A percentile compares a stretch with the other conserved stretches of the same genome.
These are phyloP conservation scores for Anoplophora glabripennis DNA, from an alignment of 1,140 invertebrate species.

Conservation along the genomic window DNA sequence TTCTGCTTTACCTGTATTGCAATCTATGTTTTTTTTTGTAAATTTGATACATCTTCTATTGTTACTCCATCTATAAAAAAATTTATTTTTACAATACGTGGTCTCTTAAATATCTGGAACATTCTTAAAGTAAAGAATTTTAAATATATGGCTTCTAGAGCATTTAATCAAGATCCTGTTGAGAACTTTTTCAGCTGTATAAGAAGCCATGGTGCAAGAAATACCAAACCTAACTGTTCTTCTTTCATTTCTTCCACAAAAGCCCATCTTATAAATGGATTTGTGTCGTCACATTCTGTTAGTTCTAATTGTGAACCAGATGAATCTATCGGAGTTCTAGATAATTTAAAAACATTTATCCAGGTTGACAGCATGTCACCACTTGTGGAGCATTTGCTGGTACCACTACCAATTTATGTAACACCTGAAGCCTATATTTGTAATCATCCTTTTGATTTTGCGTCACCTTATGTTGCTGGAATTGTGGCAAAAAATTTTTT, in stretches of 20 bases:
- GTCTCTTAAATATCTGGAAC: neutral
- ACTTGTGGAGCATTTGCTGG: no score
- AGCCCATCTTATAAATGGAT: constrained; percentile 17
- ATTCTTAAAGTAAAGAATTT: constrained; percentile 3
- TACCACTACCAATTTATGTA: neutral
- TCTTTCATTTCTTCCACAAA: constrained; percentile 4
- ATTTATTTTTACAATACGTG: no score
- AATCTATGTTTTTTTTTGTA: constrained; percentile 11
- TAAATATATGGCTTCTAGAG: constrained; percentile 13
- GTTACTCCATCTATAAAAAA: no score
- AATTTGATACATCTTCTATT: neutral
- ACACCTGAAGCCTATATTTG: neutral
- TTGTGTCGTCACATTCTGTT: constrained; percentile 11
- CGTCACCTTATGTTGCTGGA: constrained; percentile 6
- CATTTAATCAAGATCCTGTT: constrained; percentile 23
- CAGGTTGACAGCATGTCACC: neutral
- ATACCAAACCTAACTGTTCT: no score
- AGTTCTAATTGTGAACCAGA: constrained; percentile 21
- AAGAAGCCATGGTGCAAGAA: no score
- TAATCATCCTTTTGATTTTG: constrained; percentile 1
- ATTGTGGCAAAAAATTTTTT: no score
- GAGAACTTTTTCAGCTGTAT: neutral
- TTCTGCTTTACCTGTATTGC: constrained; percentile 8
- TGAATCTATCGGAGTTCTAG: constrained; percentile 11
- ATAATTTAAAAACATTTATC: constrained; percentile 13